Conservation (phyloP, 1,140 invertebrate species). For the Dreissena polymorpha region DNA sequence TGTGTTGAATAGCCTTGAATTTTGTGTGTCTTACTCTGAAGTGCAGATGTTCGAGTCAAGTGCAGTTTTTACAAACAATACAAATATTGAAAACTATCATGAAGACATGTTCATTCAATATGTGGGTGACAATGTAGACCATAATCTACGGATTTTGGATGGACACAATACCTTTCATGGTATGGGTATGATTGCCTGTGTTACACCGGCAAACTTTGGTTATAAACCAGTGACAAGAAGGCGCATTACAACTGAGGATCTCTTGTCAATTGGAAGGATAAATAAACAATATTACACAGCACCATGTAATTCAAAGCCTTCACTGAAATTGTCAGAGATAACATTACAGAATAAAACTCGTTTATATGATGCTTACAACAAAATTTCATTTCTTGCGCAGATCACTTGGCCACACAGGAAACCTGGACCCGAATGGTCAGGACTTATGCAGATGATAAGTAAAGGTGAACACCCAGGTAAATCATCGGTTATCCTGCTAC, state of each 20-base stretch:
- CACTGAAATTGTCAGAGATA: slow-evolving; percentile 11
- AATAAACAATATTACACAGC: background rate
- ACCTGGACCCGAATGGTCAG: slow-evolving; percentile 22
- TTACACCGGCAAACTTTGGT: slow-evolving; percentile 50
- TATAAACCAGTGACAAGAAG: background rate
- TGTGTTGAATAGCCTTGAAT: slow-evolving; percentile 5
- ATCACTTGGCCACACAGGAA: slow-evolving; percentile 13
- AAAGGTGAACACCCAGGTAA: slow-evolving; percentile 56
- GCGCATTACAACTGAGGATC: background rate
- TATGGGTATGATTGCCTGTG: slow-evolving; percentile 49
- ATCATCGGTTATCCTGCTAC: slow-evolving; percentile 62
- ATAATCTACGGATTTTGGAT: slow-evolving; percentile 49
- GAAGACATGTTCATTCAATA: slow-evolving; percentile 55
- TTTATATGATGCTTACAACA: background rate
- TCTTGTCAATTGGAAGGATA: slow-evolving; percentile 2
- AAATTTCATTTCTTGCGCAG: background rate
- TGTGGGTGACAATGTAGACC: slow-evolving; percentile 67
- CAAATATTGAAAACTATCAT: background rate
- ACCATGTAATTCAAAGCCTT: background rate
- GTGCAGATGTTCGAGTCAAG: slow-evolving; percentile 26
- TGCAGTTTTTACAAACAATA: slow-evolving; percentile 13
- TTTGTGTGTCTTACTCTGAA: slow-evolving; percentile 23
- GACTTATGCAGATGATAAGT: slow-evolving; percentile 49
- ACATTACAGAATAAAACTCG: background rate
- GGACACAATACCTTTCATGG: slow-evolving; percentile 63